Base-by-base conservation (phyloP, 2,797 vertebrate genomes). In the Ficedula albicollis region DNA sequence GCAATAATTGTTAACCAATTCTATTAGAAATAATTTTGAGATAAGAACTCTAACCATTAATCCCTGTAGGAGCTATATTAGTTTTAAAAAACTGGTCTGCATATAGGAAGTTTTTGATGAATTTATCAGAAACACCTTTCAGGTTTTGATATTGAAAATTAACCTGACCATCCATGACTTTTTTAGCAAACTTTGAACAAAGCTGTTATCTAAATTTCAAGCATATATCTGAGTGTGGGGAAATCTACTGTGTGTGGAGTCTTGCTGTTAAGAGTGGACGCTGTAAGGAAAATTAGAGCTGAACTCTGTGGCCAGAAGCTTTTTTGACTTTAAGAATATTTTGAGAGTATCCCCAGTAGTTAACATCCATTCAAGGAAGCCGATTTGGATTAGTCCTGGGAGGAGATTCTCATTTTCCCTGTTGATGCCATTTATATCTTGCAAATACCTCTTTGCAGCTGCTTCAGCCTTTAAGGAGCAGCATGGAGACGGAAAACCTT, bases 11-110 rank as follows among this genome's bases (percentile, higher is more conserved):
- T 97, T 96, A 94, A 70, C 85, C 70, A 92, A 76, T 67, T 90
- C 85, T 91, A 96, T 90, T 95, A 97, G 95, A 98, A 98, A 98
- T 97, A 98, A 97, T 98, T 98, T 98, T 98, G 94, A 97, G 93
- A 93, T 97, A 98, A 98, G 98, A 97, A 94, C 94, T 98, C 80
- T 93, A 97, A 98, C 98, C 89, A 93, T 92, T 97, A 92, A 96
- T 95, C 96, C 82, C 80, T 97, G 84, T 98, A 98, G 98, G 97
- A 98, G 97, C 96, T 91, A 90, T 76, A 98, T 97, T 97, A 97
- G 97, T 98, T 98, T 97, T 96, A 97, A 97, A 97, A 96, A 97
- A 95, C 96, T 94, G 64, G 54, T 87, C 87, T 89, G 22, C 36
- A 77, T 73, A 88, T 77, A 62, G 84, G 63, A 92, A 86, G 54